Evolutionary conservation across 35 echinoderm and acorn worm species (phyloP).

Genomic region (Anneissia japonica): DNA sequence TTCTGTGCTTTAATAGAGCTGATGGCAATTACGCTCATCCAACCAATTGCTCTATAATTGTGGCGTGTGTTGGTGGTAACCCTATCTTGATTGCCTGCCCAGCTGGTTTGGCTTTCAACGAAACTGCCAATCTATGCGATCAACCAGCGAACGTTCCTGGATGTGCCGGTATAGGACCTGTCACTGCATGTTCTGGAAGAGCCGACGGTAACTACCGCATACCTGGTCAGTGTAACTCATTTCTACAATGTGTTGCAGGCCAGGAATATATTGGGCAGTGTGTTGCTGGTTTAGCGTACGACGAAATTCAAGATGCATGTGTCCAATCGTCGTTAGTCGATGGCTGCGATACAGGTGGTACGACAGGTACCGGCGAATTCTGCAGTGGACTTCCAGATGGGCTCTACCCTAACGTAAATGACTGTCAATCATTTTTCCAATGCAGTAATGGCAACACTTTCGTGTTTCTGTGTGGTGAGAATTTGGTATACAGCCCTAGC

Average conservation of each 20-base stretch:
- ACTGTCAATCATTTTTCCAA: background rate
- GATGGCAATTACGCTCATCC: background rate
- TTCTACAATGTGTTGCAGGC: background rate
- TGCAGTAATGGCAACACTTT: background rate
- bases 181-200: background rate
- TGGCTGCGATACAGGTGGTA: background rate
- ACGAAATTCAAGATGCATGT: background rate
- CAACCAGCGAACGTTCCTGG: background rate
- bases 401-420: background rate
- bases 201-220: background rate
- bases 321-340: background rate
- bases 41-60: background rate
- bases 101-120: background rate
- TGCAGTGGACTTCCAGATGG: background rate
- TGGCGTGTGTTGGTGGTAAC: background rate
- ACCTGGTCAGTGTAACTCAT: background rate
- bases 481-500: background rate
- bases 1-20: background rate
- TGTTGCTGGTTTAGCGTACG: background rate
- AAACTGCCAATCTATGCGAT: background rate
- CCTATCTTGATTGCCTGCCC: background rate
- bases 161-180: background rate
- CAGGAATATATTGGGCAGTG: background rate
- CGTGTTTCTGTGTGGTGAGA: background rate
- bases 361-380: background rate